Evolutionary conservation across 2,888 invertebrate genomes (phyloP), one percentile per base, ranked within the genome.

Genomic region (Eretmocerus hayati): DNA sequence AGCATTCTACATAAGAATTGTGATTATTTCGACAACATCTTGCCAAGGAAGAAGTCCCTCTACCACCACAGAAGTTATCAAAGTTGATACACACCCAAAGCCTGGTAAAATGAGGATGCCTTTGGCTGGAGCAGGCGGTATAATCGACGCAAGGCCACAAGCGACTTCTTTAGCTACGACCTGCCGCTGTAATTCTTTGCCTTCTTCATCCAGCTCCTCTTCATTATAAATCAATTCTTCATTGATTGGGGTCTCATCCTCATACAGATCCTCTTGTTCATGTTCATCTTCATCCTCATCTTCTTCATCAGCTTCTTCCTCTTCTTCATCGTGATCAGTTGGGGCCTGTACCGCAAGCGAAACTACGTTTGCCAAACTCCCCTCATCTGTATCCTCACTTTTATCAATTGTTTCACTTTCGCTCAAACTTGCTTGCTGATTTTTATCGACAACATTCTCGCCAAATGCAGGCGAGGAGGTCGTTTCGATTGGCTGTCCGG

Each of bases 61-160:
- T n/a, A n/a, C n/a, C n/a, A n/a, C n/a, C n/a, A n/a, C 19, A 21
- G 13, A 42, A 32, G 6, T 33, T 11, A 20, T 8, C 21, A 43
- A 42, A 26, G 6, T 41, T 15, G 5, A n/a, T 42, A 36, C 59
- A 59, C 61, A 75, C 76, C 75, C 74, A 60, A 73, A 75, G 35
- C 77, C 77, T 21, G 76, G 71, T 26, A 74, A 72, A 23, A 79
- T 70, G 32, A 81, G 68, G 51, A 81, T 81, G 42, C 81, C 79
- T 58, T 76, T 78, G 15, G 74, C 72, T 11, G 76, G 74, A 2
- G 75, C 70, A 37, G 75, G 76, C 13, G 71, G 71, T 15, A 73
- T 52, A 2, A 39, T 31, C 19, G 50, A 5, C 32, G 39, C 16
- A 6, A 4, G 4, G 15, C n/a, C 57, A 13, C 31, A 35, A 3